A percentile compares a stretch with the other conserved stretches of the same genome.
phyloP scores from a whole-genome alignment of 2,797 vertebrate species.

The Acipenser ruthenus region DNA sequence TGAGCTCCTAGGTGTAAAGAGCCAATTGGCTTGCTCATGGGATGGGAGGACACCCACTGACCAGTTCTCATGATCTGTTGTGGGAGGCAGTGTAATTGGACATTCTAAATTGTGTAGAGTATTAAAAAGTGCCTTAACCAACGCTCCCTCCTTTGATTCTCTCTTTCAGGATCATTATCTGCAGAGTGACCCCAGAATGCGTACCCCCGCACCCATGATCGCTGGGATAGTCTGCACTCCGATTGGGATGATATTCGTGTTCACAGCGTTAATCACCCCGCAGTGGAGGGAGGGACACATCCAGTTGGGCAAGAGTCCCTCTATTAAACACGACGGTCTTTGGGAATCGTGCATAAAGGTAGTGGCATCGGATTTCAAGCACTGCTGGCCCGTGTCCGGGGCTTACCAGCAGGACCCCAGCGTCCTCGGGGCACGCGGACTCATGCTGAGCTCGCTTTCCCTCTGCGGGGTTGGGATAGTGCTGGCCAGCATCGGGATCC shows the following conservation, averaged over 20 bases:
- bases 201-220: slow-evolving; percentile 64
- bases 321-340: slow-evolving; percentile 55
- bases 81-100: no score
- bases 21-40: no score
- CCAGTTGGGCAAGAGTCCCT: slow-evolving; percentile 33
- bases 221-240: slow-evolving; percentile 67
- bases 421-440: slow-evolving; percentile 50
- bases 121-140: no score
- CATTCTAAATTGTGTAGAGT: no score
- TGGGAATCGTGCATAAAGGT: slow-evolving; percentile 72
- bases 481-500: slow-evolving; percentile 57
- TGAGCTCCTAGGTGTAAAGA: no score
- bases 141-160: no score
- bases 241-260: slow-evolving; percentile 62
- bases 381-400: slow-evolving; percentile 61
- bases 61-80: no score
- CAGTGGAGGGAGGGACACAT: slow-evolving; percentile 66
- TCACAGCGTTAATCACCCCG: slow-evolving; percentile 66
- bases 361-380: slow-evolving; percentile 56
- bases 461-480: slow-evolving; percentile 62
- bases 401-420: slow-evolving; percentile 49
- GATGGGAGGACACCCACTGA: no score
- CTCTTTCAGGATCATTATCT: no score
- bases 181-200: slow-evolving; percentile 36
- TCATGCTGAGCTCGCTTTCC: slow-evolving; percentile 60